phyloP scores from a whole-genome alignment of 2,113 vertebrate genomes.

The Oncorhynchus kisutch region DNA sequence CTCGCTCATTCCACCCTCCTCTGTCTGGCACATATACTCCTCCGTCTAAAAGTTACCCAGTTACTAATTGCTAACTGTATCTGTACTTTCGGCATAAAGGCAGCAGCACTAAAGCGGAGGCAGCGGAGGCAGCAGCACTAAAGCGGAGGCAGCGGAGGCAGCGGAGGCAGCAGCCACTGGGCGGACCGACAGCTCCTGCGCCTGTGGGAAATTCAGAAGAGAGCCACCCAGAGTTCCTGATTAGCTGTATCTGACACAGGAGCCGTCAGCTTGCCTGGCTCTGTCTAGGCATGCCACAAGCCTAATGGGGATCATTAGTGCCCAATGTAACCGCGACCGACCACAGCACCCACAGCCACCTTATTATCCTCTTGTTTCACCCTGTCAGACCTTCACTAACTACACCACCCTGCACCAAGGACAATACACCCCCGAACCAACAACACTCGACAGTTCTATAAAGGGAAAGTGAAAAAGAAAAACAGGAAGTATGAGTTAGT shows the following conservation, averaged over 20 bases:
- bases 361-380: constrained; percentile 1
- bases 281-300: constrained; percentile 5
- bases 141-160: neutral
- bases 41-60: neutral
- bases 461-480: too few species aligned
- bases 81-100: neutral
- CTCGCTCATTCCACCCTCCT: neutral
- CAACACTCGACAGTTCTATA: too few species aligned
- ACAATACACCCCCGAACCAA: too few species aligned
- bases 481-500: too few species aligned
- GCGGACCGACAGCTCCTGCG: neutral
- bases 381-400: neutral
- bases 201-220: neutral
- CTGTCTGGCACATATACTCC: neutral
- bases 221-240: neutral
- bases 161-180: neutral
- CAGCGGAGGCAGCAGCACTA: neutral
- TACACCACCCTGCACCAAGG: neutral
- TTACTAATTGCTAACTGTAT: constrained; percentile 1
- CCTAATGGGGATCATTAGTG: constrained; percentile 26
- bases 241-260: constrained; percentile 3
- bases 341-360: neutral
- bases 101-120: neutral
- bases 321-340: neutral
- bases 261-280: constrained; percentile 1